Evolutionary conservation across 2,888 invertebrate species (phyloP).

Genomic region (Orthosia cruda): DNA sequence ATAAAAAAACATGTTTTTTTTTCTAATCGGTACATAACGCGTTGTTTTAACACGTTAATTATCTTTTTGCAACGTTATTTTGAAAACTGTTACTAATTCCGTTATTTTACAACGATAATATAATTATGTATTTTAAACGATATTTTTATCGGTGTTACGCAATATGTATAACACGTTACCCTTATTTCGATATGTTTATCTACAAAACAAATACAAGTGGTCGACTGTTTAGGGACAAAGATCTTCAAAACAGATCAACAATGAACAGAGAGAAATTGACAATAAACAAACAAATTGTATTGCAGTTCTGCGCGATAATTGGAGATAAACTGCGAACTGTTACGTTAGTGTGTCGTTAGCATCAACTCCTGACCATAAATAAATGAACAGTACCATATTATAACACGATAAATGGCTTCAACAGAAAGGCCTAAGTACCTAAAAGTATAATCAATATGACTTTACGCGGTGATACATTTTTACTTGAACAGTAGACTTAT

Average conservation of each 20-base stretch:
- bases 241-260: neutral
- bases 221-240: neutral
- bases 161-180: neutral
- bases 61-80: neutral
- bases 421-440: too few relatives aligned
- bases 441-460: too few relatives aligned
- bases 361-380: neutral
- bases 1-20: too few relatives aligned
- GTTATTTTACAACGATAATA: neutral
- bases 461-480: too few relatives aligned
- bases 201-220: neutral
- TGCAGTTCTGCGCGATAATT: constrained; percentile 39
- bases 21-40: too few relatives aligned
- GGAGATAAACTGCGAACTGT: constrained; percentile 54
- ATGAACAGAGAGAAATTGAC: constrained; percentile 1
- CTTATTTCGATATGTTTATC: neutral
- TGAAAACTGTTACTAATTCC: neutral
- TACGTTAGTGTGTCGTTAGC: constrained; percentile 30
- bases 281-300: constrained; percentile 24
- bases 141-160: neutral
- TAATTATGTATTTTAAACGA: neutral
- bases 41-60: too few relatives aligned
- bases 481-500: too few relatives aligned
- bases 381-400: neutral
- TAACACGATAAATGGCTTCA: neutral